These are phyloP conservation scores for Colletes latitarsis DNA, from an alignment of 1,140 invertebrate species.

Conservation along the genomic window DNA sequence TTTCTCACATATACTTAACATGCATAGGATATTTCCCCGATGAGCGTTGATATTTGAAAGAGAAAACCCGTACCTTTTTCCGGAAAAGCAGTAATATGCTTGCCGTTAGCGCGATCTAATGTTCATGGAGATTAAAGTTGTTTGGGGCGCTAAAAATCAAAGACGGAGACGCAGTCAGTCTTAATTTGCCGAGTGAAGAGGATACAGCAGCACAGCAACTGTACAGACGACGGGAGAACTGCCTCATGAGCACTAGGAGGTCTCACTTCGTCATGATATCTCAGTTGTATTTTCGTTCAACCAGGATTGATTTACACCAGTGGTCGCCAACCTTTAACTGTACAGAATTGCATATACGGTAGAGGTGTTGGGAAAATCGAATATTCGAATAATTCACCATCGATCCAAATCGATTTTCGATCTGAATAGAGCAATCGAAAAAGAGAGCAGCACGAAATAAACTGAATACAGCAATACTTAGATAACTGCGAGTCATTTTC, in stretches of 20 bases:
- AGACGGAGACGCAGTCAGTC: not conserved
- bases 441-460: too few species aligned
- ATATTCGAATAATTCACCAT: too few species aligned
- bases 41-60: slow-evolving; percentile 25
- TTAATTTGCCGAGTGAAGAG: not conserved
- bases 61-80: not conserved
- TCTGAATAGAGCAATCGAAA: too few species aligned
- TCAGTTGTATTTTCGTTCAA: not conserved
- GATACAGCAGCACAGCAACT: not conserved
- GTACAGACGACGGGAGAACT: too few species aligned
- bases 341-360: too few species aligned
- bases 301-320: not conserved
- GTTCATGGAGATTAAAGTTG: not conserved
- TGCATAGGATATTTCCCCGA: slow-evolving; percentile 27
- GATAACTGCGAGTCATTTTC: too few species aligned
- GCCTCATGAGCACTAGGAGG: not conserved
- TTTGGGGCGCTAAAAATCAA: not conserved
- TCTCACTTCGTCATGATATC: too few species aligned
- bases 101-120: not conserved
- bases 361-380: too few species aligned
- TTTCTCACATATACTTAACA: slow-evolving; percentile 17
- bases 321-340: too few species aligned
- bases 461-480: too few species aligned
- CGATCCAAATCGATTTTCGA: too few species aligned
- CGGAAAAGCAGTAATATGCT: too few species aligned